A percentile compares a stretch with the other conserved stretches of the same genome.
Conservation (phyloP, 2,113 vertebrate genomes). For the Vanacampus margaritifer region DNA sequence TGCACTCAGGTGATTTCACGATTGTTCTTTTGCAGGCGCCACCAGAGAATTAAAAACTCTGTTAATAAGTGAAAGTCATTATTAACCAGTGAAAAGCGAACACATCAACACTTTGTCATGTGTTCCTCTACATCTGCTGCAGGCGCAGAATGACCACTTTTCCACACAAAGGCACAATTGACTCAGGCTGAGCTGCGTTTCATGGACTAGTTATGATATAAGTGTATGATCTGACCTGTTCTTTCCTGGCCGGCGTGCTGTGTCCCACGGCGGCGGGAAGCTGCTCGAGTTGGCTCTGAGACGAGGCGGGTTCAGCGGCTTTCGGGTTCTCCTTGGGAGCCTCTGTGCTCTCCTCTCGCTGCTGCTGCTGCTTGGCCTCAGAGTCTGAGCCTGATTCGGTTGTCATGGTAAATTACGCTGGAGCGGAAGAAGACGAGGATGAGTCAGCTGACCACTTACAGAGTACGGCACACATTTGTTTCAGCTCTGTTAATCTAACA, state of each 20-base stretch:
- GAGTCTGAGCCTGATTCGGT: constrained; percentile 87
- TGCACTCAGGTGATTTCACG: background rate
- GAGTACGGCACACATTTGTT: constrained; percentile 26
- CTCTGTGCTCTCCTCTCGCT: constrained; percentile 62
- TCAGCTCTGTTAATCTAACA: background rate
- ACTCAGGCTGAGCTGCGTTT: background rate
- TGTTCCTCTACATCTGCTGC: background rate
- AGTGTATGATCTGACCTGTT: constrained; percentile 66
- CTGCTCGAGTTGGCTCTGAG: constrained; percentile 72
- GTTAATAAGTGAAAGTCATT: background rate
- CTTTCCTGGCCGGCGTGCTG: constrained; percentile 80
- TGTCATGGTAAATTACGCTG: constrained; percentile 92
- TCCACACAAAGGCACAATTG: background rate
- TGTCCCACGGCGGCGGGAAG: constrained; percentile 79
- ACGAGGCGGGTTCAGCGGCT: constrained; percentile 45
- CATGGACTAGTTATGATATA: background rate
- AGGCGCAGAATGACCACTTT: background rate
- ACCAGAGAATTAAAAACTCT: background rate
- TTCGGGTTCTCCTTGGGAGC: constrained; percentile 57
- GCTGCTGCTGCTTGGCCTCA: constrained; percentile 78
- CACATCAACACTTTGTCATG: background rate
- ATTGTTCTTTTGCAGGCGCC: background rate
- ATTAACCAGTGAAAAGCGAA: constrained; percentile 1
- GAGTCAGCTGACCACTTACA: constrained; percentile 43
- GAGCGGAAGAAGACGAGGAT: constrained; percentile 17